Conservation (phyloP, 2,113 vertebrate genomes). For the Rafetus swinhoei region DNA sequence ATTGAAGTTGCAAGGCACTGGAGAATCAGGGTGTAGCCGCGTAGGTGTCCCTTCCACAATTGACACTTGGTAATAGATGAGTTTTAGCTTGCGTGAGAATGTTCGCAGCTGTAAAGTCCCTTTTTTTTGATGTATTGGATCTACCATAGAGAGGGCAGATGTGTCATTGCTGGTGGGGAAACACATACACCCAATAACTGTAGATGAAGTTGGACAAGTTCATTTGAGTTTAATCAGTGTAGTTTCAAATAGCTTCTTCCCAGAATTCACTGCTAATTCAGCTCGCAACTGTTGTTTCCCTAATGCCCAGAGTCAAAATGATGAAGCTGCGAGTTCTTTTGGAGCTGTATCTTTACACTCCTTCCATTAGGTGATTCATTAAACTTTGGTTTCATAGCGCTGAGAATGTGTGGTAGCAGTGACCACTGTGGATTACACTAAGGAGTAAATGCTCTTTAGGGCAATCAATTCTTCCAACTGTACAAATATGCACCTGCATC, state of each 20-base stretch:
- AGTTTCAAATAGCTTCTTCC: background rate
- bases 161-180: background rate
- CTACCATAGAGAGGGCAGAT: background rate
- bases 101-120: background rate
- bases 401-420: constrained; percentile 1
- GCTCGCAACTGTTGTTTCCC: constrained; percentile 31
- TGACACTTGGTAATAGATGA: background rate
- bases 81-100: background rate
- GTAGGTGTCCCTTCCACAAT: background rate
- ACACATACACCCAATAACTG: background rate
- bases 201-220: background rate
- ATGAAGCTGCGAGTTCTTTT: constrained; percentile 9
- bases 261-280: constrained; percentile 1
- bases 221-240: background rate
- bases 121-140: no score
- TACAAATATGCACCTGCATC: background rate
- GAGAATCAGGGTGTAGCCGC: background rate
- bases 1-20: background rate
- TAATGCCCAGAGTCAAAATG: background rate
- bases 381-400: constrained; percentile 13
- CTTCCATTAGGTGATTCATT: constrained; percentile 24
- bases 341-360: background rate
- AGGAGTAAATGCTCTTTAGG: background rate
- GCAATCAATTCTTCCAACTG: background rate
- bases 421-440: background rate